Evolutionary conservation across 2,888 invertebrate species (phyloP), one percentile per base, ranked within the genome.

Genomic region (Nipponacmea schrenckii): DNA sequence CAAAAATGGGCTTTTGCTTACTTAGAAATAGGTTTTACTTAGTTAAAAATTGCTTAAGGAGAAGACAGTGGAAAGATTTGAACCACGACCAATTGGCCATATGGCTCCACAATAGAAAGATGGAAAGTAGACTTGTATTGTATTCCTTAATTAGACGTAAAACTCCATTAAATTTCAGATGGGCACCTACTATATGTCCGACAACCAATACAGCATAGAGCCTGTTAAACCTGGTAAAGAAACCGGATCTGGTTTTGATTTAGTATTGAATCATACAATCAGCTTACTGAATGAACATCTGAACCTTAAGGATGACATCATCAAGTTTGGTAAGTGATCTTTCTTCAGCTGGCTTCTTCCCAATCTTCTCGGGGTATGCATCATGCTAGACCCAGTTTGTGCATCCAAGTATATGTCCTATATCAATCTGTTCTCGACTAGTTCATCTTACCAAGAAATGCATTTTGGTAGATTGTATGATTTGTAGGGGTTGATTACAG

Each of bases 121-220:
- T n/a, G n/a, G n/a, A n/a, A n/a, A n/a, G n/a, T n/a, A n/a, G n/a
- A n/a, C n/a, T n/a, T n/a, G n/a, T n/a, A n/a, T n/a, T n/a, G n/a
- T n/a, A n/a, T n/a, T n/a, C n/a, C n/a, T n/a, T n/a, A n/a, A n/a
- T 31, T 31, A 3, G 31, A 5, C 31, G 2, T 31, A 31, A 31
- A 31, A 2, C 5, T 3, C 31, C 31, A 31, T 39, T 39, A 10
- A 31, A 31, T 39, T 39, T 39, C 64, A 69, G 69, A 69, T 69
- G 69, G 69, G 69, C 7, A 69, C 69, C 14, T 69, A 69, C 20
- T 62, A 62, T 48, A n/a, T 69, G 15, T 24, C 39, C 12, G 64
- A 69, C n/a, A 62, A 69, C 15, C 69, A 69, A 50, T 69, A 64
- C 64, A 64, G 64, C 10, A 69, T 69, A 17, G 64, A 69, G 31